Percentiles rank a stretch among this genome's conserved stretches.
Conservation (phyloP, 2,113 vertebrate genomes). For the Chascanopsetta lugubris region DNA sequence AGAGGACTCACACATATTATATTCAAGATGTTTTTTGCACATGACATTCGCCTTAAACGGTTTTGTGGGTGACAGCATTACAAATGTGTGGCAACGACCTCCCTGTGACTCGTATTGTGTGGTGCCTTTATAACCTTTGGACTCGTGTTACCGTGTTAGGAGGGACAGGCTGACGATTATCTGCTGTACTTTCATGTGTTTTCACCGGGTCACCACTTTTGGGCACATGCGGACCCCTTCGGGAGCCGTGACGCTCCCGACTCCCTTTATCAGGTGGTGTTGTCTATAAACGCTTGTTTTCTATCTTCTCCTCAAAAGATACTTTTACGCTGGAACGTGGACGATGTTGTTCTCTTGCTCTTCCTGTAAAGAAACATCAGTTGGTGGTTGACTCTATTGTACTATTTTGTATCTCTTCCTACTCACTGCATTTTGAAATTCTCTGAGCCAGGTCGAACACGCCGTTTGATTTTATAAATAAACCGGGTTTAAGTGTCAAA, state of each 20-base stretch:
- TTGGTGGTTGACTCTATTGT: slow-evolving; percentile 80
- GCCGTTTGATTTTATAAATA: slow-evolving; percentile 83
- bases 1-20: slow-evolving; percentile 57
- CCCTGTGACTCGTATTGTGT: slow-evolving; percentile 85
- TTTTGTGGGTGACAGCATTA: slow-evolving; percentile 75
- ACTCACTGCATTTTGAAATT: slow-evolving; percentile 77
- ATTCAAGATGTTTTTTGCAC: slow-evolving; percentile 78
- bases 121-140: slow-evolving; percentile 87
- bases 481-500: slow-evolving; percentile 74
- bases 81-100: slow-evolving; percentile 51
- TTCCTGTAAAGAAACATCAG: slow-evolving; percentile 76
- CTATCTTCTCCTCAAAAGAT: slow-evolving; percentile 49
- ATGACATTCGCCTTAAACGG: slow-evolving; percentile 82
- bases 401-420: slow-evolving; percentile 81
- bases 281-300: slow-evolving; percentile 49
- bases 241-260: slow-evolving; percentile 51
- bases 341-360: slow-evolving; percentile 75
- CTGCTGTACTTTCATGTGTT: slow-evolving; percentile 50
- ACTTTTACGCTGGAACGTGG: slow-evolving; percentile 66
- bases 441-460: slow-evolving; percentile 77
- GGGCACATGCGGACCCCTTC: slow-evolving; percentile 62
- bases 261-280: slow-evolving; percentile 76
- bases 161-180: slow-evolving; percentile 51
- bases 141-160: slow-evolving; percentile 60
- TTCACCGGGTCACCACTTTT: slow-evolving; percentile 54